Conservation (phyloP, 2,113 vertebrate species). For the Trichechus manatus region DNA sequence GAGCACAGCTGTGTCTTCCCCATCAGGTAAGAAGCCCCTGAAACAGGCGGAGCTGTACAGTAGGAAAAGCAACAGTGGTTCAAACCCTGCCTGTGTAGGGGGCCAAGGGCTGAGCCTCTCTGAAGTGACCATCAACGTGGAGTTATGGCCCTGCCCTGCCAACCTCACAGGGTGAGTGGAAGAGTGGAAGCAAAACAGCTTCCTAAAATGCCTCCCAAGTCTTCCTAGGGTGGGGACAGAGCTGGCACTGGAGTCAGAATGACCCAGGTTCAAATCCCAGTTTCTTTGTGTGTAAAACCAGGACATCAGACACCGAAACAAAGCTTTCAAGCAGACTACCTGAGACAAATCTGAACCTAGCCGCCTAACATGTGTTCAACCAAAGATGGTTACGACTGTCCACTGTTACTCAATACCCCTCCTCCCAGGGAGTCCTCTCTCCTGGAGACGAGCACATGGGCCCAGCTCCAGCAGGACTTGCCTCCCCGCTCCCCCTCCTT, state of each 20-base stretch:
- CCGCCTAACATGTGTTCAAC: background rate
- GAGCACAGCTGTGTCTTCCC: background rate
- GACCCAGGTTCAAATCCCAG: background rate
- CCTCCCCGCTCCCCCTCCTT: too few relatives aligned
- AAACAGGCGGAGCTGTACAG: background rate
- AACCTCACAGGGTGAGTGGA: background rate
- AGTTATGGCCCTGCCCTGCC: background rate
- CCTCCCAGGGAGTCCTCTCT: background rate
- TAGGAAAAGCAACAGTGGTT: background rate
- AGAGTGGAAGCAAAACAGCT: background rate
- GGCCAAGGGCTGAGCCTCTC: background rate
- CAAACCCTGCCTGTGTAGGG: background rate
- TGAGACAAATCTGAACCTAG: background rate
- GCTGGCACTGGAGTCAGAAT: background rate
- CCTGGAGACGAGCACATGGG: background rate
- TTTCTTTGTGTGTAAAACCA: background rate
- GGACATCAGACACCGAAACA: background rate
- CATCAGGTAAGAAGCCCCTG: background rate
- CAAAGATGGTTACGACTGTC: background rate
- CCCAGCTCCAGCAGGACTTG: background rate
- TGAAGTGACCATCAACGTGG: background rate
- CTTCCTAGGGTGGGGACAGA: background rate
- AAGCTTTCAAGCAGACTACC: background rate
- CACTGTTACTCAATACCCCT: background rate
- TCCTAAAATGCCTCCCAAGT: background rate